Base-by-base conservation (phyloP, 2,113 vertebrate species). In the Coregonus clupeaformis region DNA sequence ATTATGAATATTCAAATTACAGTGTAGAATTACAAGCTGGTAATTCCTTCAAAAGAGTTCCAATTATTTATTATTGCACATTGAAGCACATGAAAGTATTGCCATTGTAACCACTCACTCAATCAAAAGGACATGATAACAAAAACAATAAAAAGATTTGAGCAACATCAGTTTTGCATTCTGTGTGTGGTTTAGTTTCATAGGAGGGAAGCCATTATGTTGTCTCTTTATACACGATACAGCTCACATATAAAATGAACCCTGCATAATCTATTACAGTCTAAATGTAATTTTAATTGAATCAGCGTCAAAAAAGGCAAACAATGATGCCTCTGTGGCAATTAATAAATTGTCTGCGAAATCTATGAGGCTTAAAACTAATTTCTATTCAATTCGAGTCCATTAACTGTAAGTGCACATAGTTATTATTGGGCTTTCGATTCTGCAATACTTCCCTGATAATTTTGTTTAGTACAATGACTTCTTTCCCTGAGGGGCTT, bases 341-440 rank as follows among this genome's bases (percentile, higher is more conserved):
- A 97, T 98, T 97, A 99, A 97, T 96, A 98, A 97, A 98, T 97
- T 97, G 95, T 96, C 94, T 90, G 93, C 94, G 93, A 96, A 98
- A 97, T 98, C 97, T 96, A 98, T 97, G 96, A 98, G 97, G 95
- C 97, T 98, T 98, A 97, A 98, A 98, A 97, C 97, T 95, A 96
- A 96, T 93, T 95, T 96, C 94, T 95, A 96, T 96, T 97, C 94
- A 95, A 94, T 97, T 96, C 94, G 93, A 94, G 95, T 96, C 94
- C 95, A 96, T 96, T 94, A 97, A 98, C 72, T 96, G 96, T 96
- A 96, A 96, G 95, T 94, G 95, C 93, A 94, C 94, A 95, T 94
- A 95, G 94, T 95, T 94, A 95, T 95, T 94, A 95, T 97, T 96
- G 94, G 93, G 90, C 92, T 92, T 94, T 92, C 95, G 93, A 97